Conservation (phyloP, 2,113 vertebrate species). For the Sander lucioperca region DNA sequence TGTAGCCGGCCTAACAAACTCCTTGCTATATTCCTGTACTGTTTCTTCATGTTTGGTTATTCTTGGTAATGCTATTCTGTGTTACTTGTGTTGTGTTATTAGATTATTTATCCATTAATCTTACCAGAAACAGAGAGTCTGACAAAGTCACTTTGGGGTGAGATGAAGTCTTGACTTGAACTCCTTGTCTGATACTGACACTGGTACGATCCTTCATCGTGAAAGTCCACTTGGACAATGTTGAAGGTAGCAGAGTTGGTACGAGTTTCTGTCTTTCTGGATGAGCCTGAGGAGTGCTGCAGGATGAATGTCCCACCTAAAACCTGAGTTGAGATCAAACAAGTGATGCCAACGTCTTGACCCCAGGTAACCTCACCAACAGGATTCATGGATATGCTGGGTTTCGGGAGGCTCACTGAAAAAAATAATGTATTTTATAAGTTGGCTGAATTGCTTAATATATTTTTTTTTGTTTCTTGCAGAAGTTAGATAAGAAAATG, state of each 20-base stretch:
- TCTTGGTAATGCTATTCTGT: neutral
- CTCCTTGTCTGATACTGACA: neutral
- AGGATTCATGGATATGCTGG: conserved; percentile 19
- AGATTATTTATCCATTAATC: neutral
- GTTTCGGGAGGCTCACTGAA: neutral
- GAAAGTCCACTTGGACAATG: neutral
- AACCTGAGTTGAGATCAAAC: conserved; percentile 1
- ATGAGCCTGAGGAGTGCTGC: neutral
- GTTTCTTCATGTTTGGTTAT: too few species aligned
- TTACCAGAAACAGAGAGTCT: conserved; percentile 9
- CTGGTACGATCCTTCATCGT: conserved; percentile 11
- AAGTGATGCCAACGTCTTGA: conserved; percentile 17
- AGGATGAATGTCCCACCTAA: conserved; percentile 18
- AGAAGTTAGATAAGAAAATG: too few species aligned
- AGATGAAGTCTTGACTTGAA: neutral
- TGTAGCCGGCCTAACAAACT: too few species aligned
- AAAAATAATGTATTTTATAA: neutral
- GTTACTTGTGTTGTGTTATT: neutral
- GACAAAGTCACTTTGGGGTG: neutral
- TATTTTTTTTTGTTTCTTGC: too few species aligned
- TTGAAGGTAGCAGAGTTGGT: conserved; percentile 5
- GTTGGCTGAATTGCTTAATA: too few species aligned
- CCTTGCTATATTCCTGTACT: too few species aligned
- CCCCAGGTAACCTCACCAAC: neutral
- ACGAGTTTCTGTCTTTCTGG: neutral